phyloP scores from a whole-genome alignment of 2,113 vertebrate species.

The Plestiodon gilberti region DNA sequence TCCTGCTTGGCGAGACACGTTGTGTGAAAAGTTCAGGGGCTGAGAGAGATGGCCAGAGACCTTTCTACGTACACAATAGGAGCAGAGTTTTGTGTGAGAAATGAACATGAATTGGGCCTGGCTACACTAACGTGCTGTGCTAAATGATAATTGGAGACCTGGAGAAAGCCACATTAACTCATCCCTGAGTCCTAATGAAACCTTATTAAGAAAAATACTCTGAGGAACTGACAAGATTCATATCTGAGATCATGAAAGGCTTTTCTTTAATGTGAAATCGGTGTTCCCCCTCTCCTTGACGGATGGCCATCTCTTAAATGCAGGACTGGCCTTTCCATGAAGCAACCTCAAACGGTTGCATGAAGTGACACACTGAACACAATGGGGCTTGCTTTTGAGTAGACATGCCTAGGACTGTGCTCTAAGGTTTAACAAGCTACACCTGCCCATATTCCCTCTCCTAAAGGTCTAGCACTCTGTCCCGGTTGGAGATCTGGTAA shows the following conservation, averaged over 20 bases:
- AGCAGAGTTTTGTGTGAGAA: not conserved
- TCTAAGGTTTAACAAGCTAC: too few relatives aligned
- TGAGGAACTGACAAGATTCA: conserved; percentile 5
- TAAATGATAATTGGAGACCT: conserved; percentile 13
- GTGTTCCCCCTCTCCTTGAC: not conserved
- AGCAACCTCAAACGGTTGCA: too few relatives aligned
- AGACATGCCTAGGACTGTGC: too few relatives aligned
- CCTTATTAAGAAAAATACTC: not conserved
- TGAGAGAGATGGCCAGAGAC: not conserved
- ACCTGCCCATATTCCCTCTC: too few relatives aligned
- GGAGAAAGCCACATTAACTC: conserved; percentile 5
- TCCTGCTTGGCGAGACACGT: not conserved
- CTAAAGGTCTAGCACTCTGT: too few relatives aligned
- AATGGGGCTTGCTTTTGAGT: too few relatives aligned
- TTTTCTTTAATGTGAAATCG: conserved; percentile 5
- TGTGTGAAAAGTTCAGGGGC: not conserved
- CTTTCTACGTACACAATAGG: not conserved
- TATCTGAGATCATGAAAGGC: not conserved
- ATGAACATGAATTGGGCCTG: conserved; percentile 1
- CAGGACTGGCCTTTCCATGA: not conserved
- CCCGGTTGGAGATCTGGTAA: too few relatives aligned
- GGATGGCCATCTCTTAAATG: not conserved
- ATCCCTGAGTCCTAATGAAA: not conserved
- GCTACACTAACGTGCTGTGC: not conserved
- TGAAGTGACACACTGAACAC: too few relatives aligned